phyloP scores from a whole-genome alignment of 2,797 vertebrate species.

The Chlorospingus semifuscus region DNA sequence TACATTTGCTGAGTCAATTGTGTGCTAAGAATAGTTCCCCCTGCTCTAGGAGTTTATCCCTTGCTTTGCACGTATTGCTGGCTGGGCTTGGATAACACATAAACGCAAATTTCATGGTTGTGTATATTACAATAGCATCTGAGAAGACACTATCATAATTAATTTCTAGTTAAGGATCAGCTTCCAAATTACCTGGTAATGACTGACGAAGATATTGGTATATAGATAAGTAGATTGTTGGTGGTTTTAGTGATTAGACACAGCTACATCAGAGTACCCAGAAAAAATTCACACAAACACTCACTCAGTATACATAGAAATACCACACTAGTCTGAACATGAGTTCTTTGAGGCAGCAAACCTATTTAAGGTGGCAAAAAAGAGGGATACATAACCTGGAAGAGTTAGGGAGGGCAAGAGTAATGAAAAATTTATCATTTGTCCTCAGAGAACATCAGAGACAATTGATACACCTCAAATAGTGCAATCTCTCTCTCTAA shows the following conservation, averaged over 20 bases:
- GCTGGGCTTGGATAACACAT: not conserved
- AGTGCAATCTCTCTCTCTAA: not conserved
- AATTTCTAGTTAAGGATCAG: not conserved
- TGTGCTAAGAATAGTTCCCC: not conserved
- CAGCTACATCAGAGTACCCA: not conserved
- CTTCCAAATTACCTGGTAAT: not conserved
- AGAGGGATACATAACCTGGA: not conserved
- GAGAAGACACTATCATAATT: not conserved
- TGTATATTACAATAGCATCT: not conserved
- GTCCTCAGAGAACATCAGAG: not conserved
- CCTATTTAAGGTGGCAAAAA: not conserved
- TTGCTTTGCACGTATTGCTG: not conserved
- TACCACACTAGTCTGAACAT: not conserved
- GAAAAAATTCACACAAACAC: not conserved
- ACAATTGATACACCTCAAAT: not conserved
- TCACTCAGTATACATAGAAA: accelerated
- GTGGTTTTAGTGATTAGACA: not conserved
- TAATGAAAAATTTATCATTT: not conserved
- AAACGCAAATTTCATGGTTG: not conserved
- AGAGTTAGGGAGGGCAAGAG: not conserved
- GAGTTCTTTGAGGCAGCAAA: not conserved
- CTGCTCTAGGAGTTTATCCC: not conserved
- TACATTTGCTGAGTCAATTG: not conserved
- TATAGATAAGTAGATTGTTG: not conserved
- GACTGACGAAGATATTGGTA: not conserved